Conservation (phyloP, 1,140 invertebrate species). For the Cataglyphis hispanica region DNA sequence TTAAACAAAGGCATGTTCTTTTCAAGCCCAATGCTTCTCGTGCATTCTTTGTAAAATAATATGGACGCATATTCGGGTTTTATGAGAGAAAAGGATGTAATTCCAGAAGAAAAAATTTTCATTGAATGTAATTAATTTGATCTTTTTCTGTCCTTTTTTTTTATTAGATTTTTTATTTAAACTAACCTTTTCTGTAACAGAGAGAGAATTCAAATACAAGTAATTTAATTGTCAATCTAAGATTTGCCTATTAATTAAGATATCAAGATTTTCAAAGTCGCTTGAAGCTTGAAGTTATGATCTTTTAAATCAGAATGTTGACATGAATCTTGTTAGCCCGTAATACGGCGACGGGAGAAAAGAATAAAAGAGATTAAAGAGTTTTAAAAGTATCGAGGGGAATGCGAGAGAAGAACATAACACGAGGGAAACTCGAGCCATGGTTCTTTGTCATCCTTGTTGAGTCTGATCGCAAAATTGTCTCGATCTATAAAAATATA, state of each 20-base stretch:
- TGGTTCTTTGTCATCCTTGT: too few relatives aligned
- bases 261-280: background rate
- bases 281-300: background rate
- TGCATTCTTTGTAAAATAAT: slow-evolving; percentile 29
- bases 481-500: too few relatives aligned
- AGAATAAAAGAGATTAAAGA: slow-evolving; percentile 35
- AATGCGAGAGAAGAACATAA: background rate
- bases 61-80: background rate
- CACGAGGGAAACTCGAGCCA: background rate
- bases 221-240: background rate
- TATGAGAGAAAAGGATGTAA: too few relatives aligned
- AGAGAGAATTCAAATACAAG: background rate
- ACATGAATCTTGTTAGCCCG: slow-evolving; percentile 34
- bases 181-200: background rate
- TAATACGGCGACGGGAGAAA: slow-evolving; percentile 23
- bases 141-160: background rate
- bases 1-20: slow-evolving; percentile 18
- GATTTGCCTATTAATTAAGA: background rate
- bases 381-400: slow-evolving; percentile 38
- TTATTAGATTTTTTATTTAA: background rate
- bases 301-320: slow-evolving; percentile 25
- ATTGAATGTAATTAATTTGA: background rate
- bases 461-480: too few relatives aligned
- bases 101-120: background rate
- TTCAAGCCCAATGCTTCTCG: background rate